These are phyloP conservation scores for Chrysomela aeneicollis DNA, from an alignment of 2,888 invertebrate genomes.

Conservation along the genomic window DNA sequence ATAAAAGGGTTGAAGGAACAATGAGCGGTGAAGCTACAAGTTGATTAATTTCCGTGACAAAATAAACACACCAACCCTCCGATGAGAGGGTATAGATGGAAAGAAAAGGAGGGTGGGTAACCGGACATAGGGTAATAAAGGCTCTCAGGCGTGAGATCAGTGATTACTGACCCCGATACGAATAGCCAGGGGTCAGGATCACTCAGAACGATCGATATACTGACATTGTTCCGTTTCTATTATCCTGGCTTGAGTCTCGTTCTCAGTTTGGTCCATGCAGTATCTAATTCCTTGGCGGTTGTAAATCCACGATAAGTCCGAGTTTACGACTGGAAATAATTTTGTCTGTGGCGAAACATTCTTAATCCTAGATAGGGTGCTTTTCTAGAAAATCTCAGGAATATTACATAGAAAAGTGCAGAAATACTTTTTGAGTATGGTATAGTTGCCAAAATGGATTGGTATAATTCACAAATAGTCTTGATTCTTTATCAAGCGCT, in stretches of 20 bases:
- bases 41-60: too few species aligned
- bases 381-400: background rate
- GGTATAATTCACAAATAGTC: too few species aligned
- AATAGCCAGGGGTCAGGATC: constrained; percentile 37
- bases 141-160: background rate
- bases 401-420: too few species aligned
- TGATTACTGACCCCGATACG: background rate
- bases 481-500: too few species aligned
- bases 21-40: too few species aligned
- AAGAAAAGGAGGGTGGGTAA: background rate
- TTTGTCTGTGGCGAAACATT: background rate
- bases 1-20: too few species aligned
- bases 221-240: constrained; percentile 30
- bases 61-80: too few species aligned
- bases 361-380: background rate
- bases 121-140: background rate
- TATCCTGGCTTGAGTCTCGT: constrained; percentile 31
- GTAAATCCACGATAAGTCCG: background rate
- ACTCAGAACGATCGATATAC: constrained; percentile 37
- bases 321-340: background rate
- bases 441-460: too few species aligned
- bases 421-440: too few species aligned
- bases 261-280: constrained; percentile 35
- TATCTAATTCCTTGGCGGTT: constrained; percentile 31
- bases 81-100: background rate